phyloP scores from a whole-genome alignment of 2,797 vertebrate genomes.

The Argentina silus region DNA sequence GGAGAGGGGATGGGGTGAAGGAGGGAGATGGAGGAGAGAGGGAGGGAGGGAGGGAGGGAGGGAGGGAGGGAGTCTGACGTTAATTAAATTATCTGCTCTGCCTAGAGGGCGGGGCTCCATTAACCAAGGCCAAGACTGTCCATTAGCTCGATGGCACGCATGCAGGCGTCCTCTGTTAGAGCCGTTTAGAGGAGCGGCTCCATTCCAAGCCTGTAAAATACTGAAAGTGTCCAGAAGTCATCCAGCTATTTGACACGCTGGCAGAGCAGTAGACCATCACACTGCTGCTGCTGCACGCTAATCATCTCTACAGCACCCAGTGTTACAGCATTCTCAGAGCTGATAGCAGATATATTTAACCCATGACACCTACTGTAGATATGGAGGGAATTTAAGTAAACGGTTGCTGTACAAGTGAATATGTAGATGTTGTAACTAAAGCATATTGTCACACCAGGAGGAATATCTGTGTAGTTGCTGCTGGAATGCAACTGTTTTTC shows the following conservation, averaged over 20 bases:
- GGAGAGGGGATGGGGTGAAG: not conserved
- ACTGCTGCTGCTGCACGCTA: too few species aligned
- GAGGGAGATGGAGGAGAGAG: slow-evolving; percentile 8
- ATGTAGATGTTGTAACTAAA: too few species aligned
- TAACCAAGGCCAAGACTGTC: slow-evolving; percentile 67
- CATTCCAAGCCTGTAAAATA: not conserved
- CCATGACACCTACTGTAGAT: not conserved
- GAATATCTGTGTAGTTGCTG: not conserved
- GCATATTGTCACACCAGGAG: not conserved
- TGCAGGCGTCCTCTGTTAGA: too few species aligned
- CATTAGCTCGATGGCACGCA: slow-evolving; percentile 70
- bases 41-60: slow-evolving; percentile 19
- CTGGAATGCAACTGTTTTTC: too few species aligned
- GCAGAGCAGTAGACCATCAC: not conserved
- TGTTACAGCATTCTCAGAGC: not conserved
- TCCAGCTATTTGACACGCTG: not conserved
- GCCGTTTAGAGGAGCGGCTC: not conserved
- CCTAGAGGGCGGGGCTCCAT: slow-evolving; percentile 67
- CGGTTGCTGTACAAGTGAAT: too few species aligned
- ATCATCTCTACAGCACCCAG: not conserved
- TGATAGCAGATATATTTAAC: not conserved
- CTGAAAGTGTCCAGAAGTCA: not conserved
- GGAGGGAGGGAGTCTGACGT: slow-evolving; percentile 45
- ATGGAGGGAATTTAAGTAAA: not conserved
- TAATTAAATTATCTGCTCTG: slow-evolving; percentile 72